These are phyloP conservation scores for Pararge aegeria DNA, from an alignment of 1,140 invertebrate genomes.

Conservation along the genomic window DNA sequence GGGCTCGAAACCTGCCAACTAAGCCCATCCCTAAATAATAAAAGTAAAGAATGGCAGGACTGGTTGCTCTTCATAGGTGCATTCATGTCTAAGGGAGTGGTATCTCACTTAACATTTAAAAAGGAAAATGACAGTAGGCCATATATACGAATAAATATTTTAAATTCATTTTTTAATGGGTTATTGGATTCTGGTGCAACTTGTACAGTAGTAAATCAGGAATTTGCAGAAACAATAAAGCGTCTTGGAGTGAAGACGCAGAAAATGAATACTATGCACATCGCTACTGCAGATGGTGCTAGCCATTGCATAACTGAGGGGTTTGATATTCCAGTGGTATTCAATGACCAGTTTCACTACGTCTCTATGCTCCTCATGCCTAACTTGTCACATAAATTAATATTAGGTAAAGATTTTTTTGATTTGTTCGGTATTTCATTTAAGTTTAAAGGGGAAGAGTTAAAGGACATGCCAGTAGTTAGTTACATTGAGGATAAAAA, in stretches of 20 bases:
- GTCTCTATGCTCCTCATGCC: too few species aligned
- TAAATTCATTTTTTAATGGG: conserved; percentile 15
- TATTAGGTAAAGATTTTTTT: conserved; percentile 27
- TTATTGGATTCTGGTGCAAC: conserved; percentile 24
- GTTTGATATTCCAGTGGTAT: conserved; percentile 14
- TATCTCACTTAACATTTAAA: conserved; percentile 18
- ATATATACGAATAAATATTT: conserved; percentile 22
- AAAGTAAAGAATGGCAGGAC: conserved; percentile 20
- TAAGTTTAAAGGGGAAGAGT: conserved; percentile 5
- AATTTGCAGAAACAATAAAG: conserved; percentile 13
- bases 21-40: conserved; percentile 2
- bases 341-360: conserved; percentile 20
- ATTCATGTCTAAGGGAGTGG: conserved; percentile 5
- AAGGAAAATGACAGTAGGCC: conserved; percentile 21
- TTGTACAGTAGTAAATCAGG: conserved; percentile 12
- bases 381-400: too few species aligned
- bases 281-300: too few species aligned
- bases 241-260: conserved; percentile 9
- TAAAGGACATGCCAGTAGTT: not conserved
- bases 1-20: conserved; percentile 20
- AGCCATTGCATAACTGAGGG: too few species aligned
- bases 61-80: conserved; percentile 11
- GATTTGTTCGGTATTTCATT: conserved; percentile 22
- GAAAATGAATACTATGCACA: not conserved
- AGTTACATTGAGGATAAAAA: not conserved